A percentile compares a stretch with the other conserved stretches of the same genome.
Evolutionary conservation across 2,797 vertebrate genomes (phyloP).

Genomic region (Trachurus trachurus): DNA sequence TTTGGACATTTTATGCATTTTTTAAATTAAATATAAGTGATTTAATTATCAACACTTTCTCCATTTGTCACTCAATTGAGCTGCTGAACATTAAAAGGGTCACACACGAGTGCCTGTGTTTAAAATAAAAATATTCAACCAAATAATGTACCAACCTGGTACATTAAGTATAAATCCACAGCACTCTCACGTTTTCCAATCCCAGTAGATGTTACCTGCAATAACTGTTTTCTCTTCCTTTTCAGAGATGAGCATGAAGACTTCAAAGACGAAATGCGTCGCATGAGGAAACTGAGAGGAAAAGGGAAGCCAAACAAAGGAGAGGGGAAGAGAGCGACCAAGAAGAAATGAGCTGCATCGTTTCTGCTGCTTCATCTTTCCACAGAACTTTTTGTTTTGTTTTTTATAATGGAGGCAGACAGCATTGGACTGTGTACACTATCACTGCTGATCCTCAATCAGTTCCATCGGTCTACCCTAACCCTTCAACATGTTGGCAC

Average conservation of each 20-base stretch:
- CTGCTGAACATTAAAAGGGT: not conserved
- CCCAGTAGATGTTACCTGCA: too few relatives aligned
- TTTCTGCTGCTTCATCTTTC: not conserved
- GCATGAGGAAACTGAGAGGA: conserved; percentile 92
- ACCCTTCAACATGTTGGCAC: not conserved
- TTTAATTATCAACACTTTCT: not conserved
- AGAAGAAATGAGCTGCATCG: conserved; percentile 87
- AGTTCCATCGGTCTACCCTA: not conserved
- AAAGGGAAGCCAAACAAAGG: conserved; percentile 95
- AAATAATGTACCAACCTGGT: not conserved
- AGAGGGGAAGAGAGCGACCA: conserved; percentile 93
- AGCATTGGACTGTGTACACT: not conserved
- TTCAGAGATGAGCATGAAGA: conserved; percentile 97
- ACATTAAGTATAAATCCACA: too few relatives aligned
- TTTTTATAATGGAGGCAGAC: not conserved
- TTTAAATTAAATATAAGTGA: not conserved
- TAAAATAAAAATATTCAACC: not conserved
- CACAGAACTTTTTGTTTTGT: not conserved
- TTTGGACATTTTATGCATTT: not conserved
- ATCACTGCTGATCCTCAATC: not conserved
- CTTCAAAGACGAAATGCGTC: conserved; percentile 94
- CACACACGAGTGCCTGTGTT: not conserved
- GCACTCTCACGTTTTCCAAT: too few relatives aligned
- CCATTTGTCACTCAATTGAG: not conserved
- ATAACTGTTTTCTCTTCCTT: not conserved